Percentiles rank a stretch among this genome's conserved stretches.
phyloP scores from a whole-genome alignment of 2,888 invertebrate species.

The Eueremaeus valkanovi region DNA sequence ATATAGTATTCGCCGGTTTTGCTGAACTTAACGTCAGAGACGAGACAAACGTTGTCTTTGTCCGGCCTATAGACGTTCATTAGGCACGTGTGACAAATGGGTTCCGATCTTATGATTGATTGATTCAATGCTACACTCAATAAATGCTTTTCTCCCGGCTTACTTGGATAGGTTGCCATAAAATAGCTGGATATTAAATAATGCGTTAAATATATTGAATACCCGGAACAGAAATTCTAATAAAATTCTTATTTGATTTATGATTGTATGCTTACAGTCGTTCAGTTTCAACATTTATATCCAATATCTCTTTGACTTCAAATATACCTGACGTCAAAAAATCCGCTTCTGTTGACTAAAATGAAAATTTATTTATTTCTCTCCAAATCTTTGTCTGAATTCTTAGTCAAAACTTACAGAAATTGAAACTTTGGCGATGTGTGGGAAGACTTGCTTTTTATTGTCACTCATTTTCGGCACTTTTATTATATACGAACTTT shows the following conservation, averaged over 20 bases:
- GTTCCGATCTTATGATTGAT: neutral
- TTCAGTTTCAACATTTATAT: neutral
- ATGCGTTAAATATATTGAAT: no score
- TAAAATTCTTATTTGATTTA: neutral
- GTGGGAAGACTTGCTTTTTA: neutral
- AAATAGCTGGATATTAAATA: no score
- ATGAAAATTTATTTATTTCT: neutral
- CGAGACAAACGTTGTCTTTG: neutral
- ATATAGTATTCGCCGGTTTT: neutral
- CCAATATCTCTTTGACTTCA: neutral
- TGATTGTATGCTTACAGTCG: neutral
- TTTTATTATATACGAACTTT: neutral
- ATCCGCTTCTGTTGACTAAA: neutral
- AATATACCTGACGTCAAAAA: neutral
- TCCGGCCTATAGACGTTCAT: neutral
- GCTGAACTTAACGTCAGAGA: neutral
- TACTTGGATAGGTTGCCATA: neutral
- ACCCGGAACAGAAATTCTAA: no score
- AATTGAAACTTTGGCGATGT: neutral
- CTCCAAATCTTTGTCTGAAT: no score
- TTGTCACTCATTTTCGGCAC: neutral
- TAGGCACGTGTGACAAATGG: neutral
- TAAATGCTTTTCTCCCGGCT: neutral
- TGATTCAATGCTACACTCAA: neutral
- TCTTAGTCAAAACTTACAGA: neutral